phyloP scores from a whole-genome alignment of 2,113 vertebrate species.

The Pluvialis apricaria region DNA sequence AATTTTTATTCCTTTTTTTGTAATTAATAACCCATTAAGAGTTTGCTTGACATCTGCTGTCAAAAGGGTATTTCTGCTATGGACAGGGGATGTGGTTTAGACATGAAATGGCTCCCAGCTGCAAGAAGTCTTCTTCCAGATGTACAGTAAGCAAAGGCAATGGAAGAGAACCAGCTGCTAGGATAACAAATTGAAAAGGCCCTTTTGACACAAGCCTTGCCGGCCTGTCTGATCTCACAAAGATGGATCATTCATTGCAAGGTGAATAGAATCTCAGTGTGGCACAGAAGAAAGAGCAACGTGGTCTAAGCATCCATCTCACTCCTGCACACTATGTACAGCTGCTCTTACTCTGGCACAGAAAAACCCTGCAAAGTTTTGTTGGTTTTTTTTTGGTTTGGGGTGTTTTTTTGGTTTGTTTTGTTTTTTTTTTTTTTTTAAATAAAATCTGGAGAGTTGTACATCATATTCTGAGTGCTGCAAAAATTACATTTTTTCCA shows the following conservation, averaged over 20 bases:
- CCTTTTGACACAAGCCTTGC: slow-evolving; percentile 57
- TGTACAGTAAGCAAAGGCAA: slow-evolving; percentile 66
- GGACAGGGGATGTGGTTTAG: slow-evolving; percentile 65
- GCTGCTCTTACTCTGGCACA: slow-evolving; percentile 14
- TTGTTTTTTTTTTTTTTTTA: neutral
- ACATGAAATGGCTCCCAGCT: slow-evolving; percentile 79
- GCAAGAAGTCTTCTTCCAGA: slow-evolving; percentile 71
- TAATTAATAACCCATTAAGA: slow-evolving; percentile 47
- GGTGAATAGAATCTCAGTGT: slow-evolving; percentile 47
- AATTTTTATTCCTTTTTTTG: neutral
- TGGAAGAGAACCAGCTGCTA: slow-evolving; percentile 73
- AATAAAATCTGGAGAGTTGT: neutral
- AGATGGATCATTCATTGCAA: slow-evolving; percentile 63
- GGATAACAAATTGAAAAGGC: slow-evolving; percentile 67
- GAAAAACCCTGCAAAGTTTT: neutral
- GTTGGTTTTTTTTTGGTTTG: neutral
- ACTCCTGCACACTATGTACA: neutral
- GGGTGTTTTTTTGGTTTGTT: neutral
- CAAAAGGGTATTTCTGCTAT: slow-evolving; percentile 67
- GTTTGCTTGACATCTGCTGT: slow-evolving; percentile 47
- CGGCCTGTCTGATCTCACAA: slow-evolving; percentile 64
- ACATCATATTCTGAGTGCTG: neutral
- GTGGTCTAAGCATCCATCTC: neutral
- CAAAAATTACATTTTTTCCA: neutral
- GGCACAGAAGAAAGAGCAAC: neutral